Evolutionary conservation across 1,140 invertebrate genomes (phyloP), one percentile per base, ranked within the genome.

Genomic region (Globodera rostochiensis): DNA sequence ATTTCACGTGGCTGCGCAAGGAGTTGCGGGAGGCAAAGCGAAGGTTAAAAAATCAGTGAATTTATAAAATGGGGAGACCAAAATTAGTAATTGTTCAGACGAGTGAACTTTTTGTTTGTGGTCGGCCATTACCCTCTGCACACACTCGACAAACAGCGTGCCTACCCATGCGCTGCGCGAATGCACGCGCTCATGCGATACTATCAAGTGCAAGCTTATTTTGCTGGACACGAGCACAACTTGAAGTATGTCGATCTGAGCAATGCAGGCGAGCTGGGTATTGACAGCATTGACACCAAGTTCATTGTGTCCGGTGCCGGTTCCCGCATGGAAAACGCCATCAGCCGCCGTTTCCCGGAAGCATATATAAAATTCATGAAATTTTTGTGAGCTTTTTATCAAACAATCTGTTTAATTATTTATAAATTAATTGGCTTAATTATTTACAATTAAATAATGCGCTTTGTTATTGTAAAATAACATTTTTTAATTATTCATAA

Each of bases 251-350:
- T n/a, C 57, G 57, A 64, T 15, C 15, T 64, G 57, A 64, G 15
- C 11, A 1, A 13, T 2, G 15, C 57, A 4, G 19, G 11, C 19
- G 0, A 25, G 25, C 36, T 3, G 36, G 36, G 36, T 36, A 36
- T 36, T 36, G 36, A 36, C 57, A 6, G 13, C 19, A 13, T 64
- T 19, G 5, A 64, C 11, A 64, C 57, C 57, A 64, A 64, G 19
- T 64, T 19, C 57, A 64, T 64, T 64, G 57, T 64, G 57, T 64
- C 57, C 57, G 57, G 57, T 64, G 57, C 57, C 57, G 57, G 57
- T 2, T 64, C 57, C 13, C 57, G 57, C 57, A 64, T 64, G 57
- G 50, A 53, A 53, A 53, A 13, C 11, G 50, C 50, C 50, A 13
- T 53, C 50, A 3, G 0, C 7, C 0, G 19, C 15, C 53, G 53